These are phyloP conservation scores for Xiphydria camelus DNA, from an alignment of 2,888 invertebrate genomes.

Conservation along the genomic window DNA sequence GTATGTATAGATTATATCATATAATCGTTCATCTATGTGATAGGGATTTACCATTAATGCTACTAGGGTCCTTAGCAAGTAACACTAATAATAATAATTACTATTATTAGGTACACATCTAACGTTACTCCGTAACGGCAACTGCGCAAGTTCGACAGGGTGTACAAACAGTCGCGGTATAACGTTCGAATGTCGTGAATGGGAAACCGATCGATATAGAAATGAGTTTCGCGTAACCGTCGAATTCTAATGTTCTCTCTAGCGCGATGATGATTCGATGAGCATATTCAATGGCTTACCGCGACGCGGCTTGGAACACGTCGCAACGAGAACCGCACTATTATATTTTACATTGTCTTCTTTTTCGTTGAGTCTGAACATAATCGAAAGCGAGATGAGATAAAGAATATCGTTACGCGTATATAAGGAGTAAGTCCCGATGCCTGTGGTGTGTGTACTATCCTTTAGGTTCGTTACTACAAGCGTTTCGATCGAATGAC, in stretches of 20 bases:
- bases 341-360: conserved; percentile 18
- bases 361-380: conserved; percentile 22
- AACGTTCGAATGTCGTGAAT: conserved; percentile 32
- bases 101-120: conserved; percentile 31
- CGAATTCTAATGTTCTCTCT: too few species aligned
- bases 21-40: conserved; percentile 42
- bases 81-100: conserved; percentile 45
- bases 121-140: conserved; percentile 30
- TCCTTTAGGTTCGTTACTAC: conserved; percentile 17
- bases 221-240: too few species aligned
- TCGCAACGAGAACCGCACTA: conserved; percentile 16
- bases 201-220: conserved; percentile 28
- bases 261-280: conserved; percentile 3
- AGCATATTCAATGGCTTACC: conserved; percentile 6
- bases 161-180: conserved; percentile 21
- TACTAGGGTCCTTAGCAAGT: conserved; percentile 45
- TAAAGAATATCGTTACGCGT: conserved; percentile 17
- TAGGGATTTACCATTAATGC: conserved; percentile 42
- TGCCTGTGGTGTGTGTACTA: conserved; percentile 36
- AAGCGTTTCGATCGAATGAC: conserved; percentile 30
- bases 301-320: conserved; percentile 14
- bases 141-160: conserved; percentile 27
- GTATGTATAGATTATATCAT: conserved; percentile 46
- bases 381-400: conserved; percentile 35
- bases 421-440: conserved; percentile 44